phyloP scores from a whole-genome alignment of 2,797 vertebrate genomes.

The Arvicola amphibius region DNA sequence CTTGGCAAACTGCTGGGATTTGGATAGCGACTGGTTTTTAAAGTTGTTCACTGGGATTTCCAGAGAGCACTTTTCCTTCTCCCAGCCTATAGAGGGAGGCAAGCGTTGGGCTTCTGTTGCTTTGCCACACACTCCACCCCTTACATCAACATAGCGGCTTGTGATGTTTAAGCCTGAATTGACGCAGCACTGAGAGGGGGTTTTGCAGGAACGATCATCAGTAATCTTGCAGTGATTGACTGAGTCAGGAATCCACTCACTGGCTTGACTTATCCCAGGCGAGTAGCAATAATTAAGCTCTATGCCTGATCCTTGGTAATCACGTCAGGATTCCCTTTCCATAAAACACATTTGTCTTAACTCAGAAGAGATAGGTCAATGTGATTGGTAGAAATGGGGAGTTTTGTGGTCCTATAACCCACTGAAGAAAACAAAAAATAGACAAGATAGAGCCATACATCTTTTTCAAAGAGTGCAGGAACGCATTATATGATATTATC shows the following conservation, averaged over 20 bases:
- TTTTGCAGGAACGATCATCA: background rate
- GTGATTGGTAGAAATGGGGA: background rate
- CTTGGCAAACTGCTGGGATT: constrained; percentile 70
- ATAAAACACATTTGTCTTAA: background rate
- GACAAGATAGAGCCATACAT: background rate
- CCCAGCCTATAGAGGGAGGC: background rate
- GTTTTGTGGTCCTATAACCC: constrained; percentile 26
- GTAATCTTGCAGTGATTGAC: background rate
- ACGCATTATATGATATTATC: background rate
- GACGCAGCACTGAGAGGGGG: background rate
- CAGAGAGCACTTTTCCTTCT: constrained; percentile 27
- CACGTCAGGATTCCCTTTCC: constrained; percentile 13
- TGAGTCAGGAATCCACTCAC: background rate
- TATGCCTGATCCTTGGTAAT: background rate
- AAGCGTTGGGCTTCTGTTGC: background rate
- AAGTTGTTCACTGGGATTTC: background rate
- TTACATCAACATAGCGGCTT: background rate
- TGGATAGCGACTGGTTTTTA: constrained; percentile 9
- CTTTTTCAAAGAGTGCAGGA: background rate
- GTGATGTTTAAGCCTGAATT: constrained; percentile 47
- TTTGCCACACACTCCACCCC: background rate
- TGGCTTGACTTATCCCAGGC: constrained; percentile 15
- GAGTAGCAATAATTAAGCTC: background rate
- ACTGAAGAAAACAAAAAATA: background rate
- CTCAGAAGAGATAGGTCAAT: background rate